Base-by-base conservation (phyloP, 1,140 invertebrate species). In the Ceratina japonica region DNA sequence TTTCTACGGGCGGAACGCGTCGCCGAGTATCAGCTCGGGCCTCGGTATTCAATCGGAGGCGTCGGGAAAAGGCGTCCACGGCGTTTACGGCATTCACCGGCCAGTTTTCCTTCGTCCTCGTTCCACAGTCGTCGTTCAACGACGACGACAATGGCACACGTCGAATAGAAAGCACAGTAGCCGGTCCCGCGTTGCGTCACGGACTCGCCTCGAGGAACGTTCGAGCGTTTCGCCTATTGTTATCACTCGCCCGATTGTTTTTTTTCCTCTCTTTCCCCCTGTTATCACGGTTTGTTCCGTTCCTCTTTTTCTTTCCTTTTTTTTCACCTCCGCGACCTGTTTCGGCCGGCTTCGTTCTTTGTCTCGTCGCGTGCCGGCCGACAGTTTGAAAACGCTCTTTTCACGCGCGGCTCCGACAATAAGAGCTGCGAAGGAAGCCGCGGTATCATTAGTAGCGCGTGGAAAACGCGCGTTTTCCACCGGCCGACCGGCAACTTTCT, bases 391-490 rank as follows among this genome's bases (percentile, higher is more conserved):
- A 70, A 70, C 24, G 51, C 51, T 70, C 52, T 54, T 56, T 70
- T 56, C 51, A 27, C 37, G 18, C 27, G 22, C 27, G 37, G 3
- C 12, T 44, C 2, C 64, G 51, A 75, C 74, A 75, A 75, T 69
- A 10, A 31, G 0, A 18, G 59, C 5, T 4, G 27, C 27, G 72
- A n/a, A 54, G 31, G 22, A 27, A 27, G 24, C 20, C 12, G 18
- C 54, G 62, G 73, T 61, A 20, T 70, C 54, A 63, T 72, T 72
- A 68, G 12, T 58, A 62, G 74, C 54, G 54, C 62, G 66, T 72
- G 75, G 75, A 77, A 82, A 83, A 73, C n/a, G 20, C 49, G 27
- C 68, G 44, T 63, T 70, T 44, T 37, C 56, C 44, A 59, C 5
- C 18, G 16, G 18, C 8, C 20, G 16, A 22, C 8, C 20, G 16